These are phyloP conservation scores for Brachionus calyciflorus DNA, from an alignment of 1,140 invertebrate species.

Conservation along the genomic window DNA sequence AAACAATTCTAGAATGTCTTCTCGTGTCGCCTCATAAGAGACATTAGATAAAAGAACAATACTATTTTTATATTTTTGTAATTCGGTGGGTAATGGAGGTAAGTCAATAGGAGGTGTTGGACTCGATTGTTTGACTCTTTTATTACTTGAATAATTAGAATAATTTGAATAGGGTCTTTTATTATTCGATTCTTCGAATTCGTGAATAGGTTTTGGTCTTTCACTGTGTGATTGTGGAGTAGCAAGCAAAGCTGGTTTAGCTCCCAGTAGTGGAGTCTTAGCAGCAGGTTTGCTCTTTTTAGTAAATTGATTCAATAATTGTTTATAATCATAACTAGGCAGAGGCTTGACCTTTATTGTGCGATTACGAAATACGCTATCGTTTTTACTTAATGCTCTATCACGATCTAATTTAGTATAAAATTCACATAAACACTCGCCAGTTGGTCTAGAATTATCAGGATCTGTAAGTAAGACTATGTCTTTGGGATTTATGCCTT, in stretches of 20 bases:
- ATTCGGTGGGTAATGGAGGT: constrained; percentile 41
- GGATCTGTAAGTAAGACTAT: neutral
- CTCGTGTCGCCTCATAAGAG: constrained; percentile 19
- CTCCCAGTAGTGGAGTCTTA: neutral
- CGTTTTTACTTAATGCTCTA: neutral
- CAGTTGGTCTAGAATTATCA: neutral
- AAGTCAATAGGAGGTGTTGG: neutral
- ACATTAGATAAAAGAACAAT: constrained; percentile 31
- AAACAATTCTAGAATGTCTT: constrained; percentile 32
- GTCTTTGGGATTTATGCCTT: neutral
- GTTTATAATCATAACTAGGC: neutral
- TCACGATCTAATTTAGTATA: constrained; percentile 20
- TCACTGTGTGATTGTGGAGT: neutral
- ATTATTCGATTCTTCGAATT: neutral
- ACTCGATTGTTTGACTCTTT: neutral
- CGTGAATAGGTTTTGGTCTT: neutral
- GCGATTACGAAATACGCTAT: constrained; percentile 2
- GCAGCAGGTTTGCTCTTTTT: no score
- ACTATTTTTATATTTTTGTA: constrained; percentile 19
- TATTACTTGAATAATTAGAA: neutral
- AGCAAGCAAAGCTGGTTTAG: neutral
- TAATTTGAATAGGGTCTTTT: neutral
- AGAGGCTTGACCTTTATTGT: neutral
- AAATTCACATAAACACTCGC: constrained; percentile 7
- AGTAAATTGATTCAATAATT: neutral